These are phyloP conservation scores for Edolisoma coerulescens DNA, from an alignment of 2,113 vertebrate species.

Conservation along the genomic window DNA sequence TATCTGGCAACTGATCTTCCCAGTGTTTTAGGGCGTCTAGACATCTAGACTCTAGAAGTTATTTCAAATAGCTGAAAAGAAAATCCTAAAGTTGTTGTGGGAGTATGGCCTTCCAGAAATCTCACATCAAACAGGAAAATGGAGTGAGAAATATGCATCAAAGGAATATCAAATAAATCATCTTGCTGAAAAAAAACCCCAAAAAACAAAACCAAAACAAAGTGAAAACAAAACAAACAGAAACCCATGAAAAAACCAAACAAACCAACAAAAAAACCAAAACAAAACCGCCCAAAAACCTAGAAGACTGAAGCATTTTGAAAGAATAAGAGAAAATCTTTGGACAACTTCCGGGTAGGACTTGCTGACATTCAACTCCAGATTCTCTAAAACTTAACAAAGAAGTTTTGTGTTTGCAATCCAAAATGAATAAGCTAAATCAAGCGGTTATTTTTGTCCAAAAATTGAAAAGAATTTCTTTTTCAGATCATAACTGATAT, in stretches of 20 bases:
- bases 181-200: neutral
- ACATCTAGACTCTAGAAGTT: neutral
- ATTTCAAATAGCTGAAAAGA: neutral
- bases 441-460: fast-evolving
- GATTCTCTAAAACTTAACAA: neutral
- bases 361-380: neutral
- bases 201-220: neutral
- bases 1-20: neutral
- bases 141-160: neutral
- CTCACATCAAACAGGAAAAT: neutral
- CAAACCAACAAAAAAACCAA: neutral
- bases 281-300: fast-evolving
- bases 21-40: neutral
- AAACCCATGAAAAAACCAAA: neutral
- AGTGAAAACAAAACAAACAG: neutral
- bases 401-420: neutral
- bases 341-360: neutral
- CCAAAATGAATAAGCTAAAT: neutral
- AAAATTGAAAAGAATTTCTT: neutral
- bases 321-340: neutral
- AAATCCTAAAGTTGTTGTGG: neutral
- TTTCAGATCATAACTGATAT: neutral
- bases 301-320: neutral
- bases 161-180: neutral
- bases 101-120: neutral